Base-by-base conservation (phyloP, 2,113 vertebrate genomes). In the Sarotherodon lohbergeri region DNA sequence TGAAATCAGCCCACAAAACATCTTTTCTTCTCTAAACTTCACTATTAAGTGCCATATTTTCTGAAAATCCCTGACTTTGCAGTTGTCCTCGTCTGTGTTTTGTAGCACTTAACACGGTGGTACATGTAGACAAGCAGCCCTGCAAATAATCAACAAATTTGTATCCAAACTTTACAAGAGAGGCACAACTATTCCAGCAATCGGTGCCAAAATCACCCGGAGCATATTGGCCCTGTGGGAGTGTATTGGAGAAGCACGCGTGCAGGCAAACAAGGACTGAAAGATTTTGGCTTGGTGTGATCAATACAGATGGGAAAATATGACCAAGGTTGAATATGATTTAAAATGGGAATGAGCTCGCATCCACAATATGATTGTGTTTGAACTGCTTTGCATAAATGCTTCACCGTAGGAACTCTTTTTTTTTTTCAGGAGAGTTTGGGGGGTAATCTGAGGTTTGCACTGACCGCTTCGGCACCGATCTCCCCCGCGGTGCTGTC, bases 401-500 rank as follows among this genome's bases (percentile, higher is more conserved):
- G 10, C 32, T 43, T 27, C 24, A 16, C 61, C 24, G 50, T 9
- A 2, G 36, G 14, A 3, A 52, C 13, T 90, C 16, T 41, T 29
- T 88, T 90, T 39, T 55, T 6, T 22, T 85, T 90, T 24, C 86
- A 97, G 96, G 95, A 96, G 82, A 96, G 78, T 87, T 90, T 97
- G 16, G 97, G 96, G 71, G 96, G 97, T 16, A 96, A 96, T 52
- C 94, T 97, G 78, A 92, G 97, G 22, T 97, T 97, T 50, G 96
- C 94, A 80, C 84, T 97, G 83, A 97, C 97, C 0, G 96, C 96
- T 1, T 97, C 97, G 0, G 97, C 97, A 3, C 97, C 97, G 82
- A 97, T 97, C 94, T 96, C 96, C 55, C 95, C 96, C 63, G 89
- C 94, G 1, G 96, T 97, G 84, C 94, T 97, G 86, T 96, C 96